Percentiles rank a stretch among this genome's conserved stretches.
Conservation (phyloP, 2,888 invertebrate genomes). For the Xestobium rufovillosum region DNA sequence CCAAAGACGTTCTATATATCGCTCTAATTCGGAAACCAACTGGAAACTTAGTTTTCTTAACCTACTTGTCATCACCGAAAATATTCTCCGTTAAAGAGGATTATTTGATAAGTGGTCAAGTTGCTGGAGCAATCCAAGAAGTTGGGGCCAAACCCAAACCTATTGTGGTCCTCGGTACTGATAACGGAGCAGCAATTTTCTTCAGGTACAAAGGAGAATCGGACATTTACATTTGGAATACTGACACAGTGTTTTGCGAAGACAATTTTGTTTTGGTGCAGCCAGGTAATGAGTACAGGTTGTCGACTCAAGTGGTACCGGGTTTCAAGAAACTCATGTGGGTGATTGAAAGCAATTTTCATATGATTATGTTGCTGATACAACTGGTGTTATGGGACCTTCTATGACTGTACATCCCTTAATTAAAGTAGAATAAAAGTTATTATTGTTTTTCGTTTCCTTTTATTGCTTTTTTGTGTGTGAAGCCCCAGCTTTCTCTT, state of each 20-base stretch:
- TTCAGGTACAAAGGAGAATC: constrained; percentile 55
- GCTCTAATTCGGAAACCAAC: constrained; percentile 48
- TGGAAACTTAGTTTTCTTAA: constrained; percentile 47
- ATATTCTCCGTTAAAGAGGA: constrained; percentile 51
- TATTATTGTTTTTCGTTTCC: no score
- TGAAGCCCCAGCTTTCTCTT: no score
- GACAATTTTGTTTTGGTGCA: constrained; percentile 53
- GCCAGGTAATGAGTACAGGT: constrained; percentile 50
- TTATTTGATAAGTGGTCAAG: constrained; percentile 47
- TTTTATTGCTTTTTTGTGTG: no score
- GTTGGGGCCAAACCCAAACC: constrained; percentile 50
- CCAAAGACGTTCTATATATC: constrained; percentile 53
- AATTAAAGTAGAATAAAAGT: no score
- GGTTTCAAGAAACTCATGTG: constrained; percentile 55
- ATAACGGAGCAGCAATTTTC: constrained; percentile 53
- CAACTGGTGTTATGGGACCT: constrained; percentile 55
- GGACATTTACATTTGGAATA: constrained; percentile 58
- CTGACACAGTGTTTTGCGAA: constrained; percentile 48
- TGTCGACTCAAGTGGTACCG: constrained; percentile 55
- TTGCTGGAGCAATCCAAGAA: constrained; percentile 50
- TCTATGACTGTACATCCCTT: constrained; percentile 54
- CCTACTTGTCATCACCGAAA: constrained; percentile 50
- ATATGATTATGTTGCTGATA: constrained; percentile 54
- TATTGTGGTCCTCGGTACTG: constrained; percentile 53
- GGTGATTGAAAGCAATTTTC: constrained; percentile 60